phyloP scores from a whole-genome alignment of 2,113 vertebrate species.

The Sander lucioperca region DNA sequence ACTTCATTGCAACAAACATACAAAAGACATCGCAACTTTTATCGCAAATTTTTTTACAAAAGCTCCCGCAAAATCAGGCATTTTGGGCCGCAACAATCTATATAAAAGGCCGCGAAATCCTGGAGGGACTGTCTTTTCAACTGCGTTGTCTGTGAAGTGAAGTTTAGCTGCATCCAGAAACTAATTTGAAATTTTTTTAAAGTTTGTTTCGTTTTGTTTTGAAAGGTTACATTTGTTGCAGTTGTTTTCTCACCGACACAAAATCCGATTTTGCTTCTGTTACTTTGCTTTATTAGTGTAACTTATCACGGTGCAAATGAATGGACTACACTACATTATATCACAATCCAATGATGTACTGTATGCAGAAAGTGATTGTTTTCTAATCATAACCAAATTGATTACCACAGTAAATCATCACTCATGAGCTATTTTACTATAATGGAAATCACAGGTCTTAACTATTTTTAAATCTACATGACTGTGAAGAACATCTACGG shows the following conservation, averaged over 20 bases:
- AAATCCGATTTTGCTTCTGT: background rate
- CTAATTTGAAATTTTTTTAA: background rate
- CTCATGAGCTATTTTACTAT: background rate
- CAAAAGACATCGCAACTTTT: no score
- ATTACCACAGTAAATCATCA: background rate
- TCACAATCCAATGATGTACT: constrained; percentile 3
- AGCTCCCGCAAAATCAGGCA: no score
- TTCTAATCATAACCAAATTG: background rate
- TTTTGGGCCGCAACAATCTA: no score
- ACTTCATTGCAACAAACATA: no score
- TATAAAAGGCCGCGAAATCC: no score
- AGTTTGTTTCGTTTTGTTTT: background rate
- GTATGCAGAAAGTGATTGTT: background rate
- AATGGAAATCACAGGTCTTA: background rate
- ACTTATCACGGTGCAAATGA: background rate
- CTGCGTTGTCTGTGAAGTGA: accelerated
- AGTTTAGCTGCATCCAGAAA: background rate
- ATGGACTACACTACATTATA: background rate
- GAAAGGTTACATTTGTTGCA: background rate
- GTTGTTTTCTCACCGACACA: background rate
- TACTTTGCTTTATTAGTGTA: background rate
- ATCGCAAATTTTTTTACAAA: no score
- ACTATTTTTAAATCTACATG: background rate
- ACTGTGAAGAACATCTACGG: background rate
- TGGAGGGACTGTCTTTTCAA: background rate